A percentile compares a stretch with the other conserved stretches of the same genome.
Conservation (phyloP, 2,888 invertebrate genomes). For the Eristalinus aeneus region DNA sequence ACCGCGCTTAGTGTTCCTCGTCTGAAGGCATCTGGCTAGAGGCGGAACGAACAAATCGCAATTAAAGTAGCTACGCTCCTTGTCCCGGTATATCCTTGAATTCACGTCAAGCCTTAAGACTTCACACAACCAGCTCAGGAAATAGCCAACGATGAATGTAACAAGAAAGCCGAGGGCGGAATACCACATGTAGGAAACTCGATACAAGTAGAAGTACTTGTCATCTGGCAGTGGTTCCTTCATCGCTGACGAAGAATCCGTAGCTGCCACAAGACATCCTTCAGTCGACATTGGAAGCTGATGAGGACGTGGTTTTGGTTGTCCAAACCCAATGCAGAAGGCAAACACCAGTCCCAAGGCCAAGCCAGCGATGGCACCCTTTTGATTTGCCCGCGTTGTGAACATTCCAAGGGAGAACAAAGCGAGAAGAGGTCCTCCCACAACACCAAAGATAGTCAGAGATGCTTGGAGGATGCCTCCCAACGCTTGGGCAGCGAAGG, state of each 20-base stretch:
- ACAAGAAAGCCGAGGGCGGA: conserved; percentile 82
- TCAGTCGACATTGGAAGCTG: conserved; percentile 83
- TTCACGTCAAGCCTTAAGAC: conserved; percentile 77
- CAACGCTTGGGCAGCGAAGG: conserved; percentile 90
- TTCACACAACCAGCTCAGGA: conserved; percentile 81
- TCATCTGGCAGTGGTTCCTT: conserved; percentile 13
- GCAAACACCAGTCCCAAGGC: conserved; percentile 85
- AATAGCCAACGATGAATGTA: conserved; percentile 82
- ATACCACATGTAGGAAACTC: conserved; percentile 88
- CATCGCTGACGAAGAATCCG: not conserved
- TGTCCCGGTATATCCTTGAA: conserved; percentile 75
- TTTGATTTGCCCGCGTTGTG: conserved; percentile 87
- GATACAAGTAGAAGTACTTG: conserved; percentile 77
- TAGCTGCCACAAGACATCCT: conserved; percentile 81
- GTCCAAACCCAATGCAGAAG: conserved; percentile 93
- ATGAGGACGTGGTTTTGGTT: conserved; percentile 85
- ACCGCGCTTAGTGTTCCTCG: conserved; percentile 25
- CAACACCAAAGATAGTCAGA: conserved; percentile 92
- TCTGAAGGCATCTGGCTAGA: conserved; percentile 81
- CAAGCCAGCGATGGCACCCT: conserved; percentile 86
- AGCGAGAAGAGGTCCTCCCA: conserved; percentile 93
- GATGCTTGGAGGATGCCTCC: conserved; percentile 93
- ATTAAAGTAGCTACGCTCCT: conserved; percentile 80
- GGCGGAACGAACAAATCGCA: conserved; percentile 84
- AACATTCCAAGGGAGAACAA: conserved; percentile 94